Conservation (phyloP, 2,797 vertebrate genomes). For the Sebastiscus tertius region DNA sequence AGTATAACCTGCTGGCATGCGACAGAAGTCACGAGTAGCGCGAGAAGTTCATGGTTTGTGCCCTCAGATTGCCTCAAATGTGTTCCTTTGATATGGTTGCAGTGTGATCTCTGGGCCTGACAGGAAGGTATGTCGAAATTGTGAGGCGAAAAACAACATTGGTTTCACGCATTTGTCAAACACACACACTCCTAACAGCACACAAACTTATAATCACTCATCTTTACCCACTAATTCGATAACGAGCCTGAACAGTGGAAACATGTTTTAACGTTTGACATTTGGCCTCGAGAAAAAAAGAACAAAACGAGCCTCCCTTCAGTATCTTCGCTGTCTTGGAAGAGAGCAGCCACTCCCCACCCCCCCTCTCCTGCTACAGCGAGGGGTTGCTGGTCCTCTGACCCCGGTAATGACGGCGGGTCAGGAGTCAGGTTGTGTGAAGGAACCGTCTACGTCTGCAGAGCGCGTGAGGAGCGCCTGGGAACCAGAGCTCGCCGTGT, state of each 20-base stretch:
- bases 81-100: conserved; percentile 47
- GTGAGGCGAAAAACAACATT: conserved; percentile 29
- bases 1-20: conserved; percentile 33
- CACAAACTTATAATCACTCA: conserved; percentile 51
- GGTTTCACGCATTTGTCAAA: conserved; percentile 41
- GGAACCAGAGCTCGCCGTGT: conserved; percentile 77
- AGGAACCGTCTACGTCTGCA: conserved; percentile 67
- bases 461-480: conserved; percentile 77
- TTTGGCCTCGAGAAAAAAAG: conserved; percentile 57
- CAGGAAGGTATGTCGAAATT: conserved; percentile 25
- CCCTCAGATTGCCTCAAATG: conserved; percentile 16
- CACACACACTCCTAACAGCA: conserved; percentile 33
- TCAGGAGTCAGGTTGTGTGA: conserved; percentile 77
- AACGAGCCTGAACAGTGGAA: conserved; percentile 69
- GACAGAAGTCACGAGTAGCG: conserved; percentile 46
- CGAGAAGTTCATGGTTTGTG: conserved; percentile 30
- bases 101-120: conserved; percentile 24
- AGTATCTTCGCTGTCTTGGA: conserved; percentile 29
- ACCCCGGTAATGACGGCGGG: conserved; percentile 73
- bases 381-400: conserved; percentile 64
- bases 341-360: neutral
- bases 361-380: conserved; percentile 19
- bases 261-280: conserved; percentile 81
- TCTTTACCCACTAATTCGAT: conserved; percentile 71
- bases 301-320: conserved; percentile 34